Evolutionary conservation across 2,797 vertebrate genomes (phyloP).

Genomic region (Masticophis lateralis): DNA sequence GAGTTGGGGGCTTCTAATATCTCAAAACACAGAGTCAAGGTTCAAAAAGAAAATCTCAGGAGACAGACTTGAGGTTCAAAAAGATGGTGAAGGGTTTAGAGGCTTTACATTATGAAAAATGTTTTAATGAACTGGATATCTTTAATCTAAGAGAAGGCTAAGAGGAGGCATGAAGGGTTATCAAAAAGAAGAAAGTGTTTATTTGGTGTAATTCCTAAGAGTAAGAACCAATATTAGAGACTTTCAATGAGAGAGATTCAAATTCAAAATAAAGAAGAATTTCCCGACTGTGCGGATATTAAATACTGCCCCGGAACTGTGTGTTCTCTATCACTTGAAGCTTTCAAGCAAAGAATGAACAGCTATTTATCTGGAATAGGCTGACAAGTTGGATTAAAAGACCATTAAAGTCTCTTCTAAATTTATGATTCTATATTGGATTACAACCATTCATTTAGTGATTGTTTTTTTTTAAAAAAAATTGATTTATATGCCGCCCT

Average conservation of each 20-base stretch:
- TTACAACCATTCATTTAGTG: no score
- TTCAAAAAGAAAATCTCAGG: no score
- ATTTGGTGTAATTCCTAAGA: not conserved
- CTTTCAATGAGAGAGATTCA: not conserved
- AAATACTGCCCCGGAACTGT: not conserved
- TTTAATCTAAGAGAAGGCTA: not conserved
- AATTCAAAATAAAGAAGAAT: not conserved
- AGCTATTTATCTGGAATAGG: not conserved
- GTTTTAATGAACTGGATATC: not conserved
- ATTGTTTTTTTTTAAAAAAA: no score
- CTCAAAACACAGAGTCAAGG: not conserved
- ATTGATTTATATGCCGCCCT: no score
- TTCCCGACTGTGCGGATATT: not conserved
- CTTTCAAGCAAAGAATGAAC: not conserved
- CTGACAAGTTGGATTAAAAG: not conserved
- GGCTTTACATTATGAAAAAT: not conserved
- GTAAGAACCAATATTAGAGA: not conserved
- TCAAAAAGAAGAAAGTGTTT: not conserved
- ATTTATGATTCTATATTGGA: not conserved
- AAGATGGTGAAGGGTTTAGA: no score
- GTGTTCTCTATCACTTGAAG: not conserved
- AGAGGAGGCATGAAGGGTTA: not conserved
- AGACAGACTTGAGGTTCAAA: no score
- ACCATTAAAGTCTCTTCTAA: not conserved
- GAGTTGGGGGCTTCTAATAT: not conserved